Base-by-base conservation (phyloP, 1,140 invertebrate genomes). In the Drosophila pachea region DNA sequence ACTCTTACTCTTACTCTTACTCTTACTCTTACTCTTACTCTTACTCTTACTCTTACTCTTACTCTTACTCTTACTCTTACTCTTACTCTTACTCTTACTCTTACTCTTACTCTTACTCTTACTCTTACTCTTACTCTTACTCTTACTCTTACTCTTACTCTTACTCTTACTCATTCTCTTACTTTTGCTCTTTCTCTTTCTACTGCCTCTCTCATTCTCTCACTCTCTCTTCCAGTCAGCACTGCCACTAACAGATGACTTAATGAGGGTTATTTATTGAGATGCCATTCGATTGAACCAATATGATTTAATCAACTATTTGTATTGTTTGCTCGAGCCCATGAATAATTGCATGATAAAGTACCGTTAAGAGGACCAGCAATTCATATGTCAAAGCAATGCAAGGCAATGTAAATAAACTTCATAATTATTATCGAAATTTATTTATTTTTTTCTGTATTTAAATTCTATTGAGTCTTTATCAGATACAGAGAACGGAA, bases 231-330 rank as follows among this genome's bases (percentile, higher is more conserved):
- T 5, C 12, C 36, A 38, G n/a, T n/a, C n/a, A n/a, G n/a, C n/a
- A n/a, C n/a, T n/a, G n/a, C n/a, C n/a, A n/a, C n/a, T n/a, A n/a
- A n/a, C n/a, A n/a, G n/a, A n/a, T n/a, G n/a, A 3, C 22, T 22
- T 22, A 22, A 22, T 22, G 22, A 22, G 22, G 3, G 22, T 22
- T 2, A 22, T 22, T 22, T 22, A 22, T 22, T 22, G 22, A 3
- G 22, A 22, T 2, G 22, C 22, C 22, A 22, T 22, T 22, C 22
- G 22, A 22, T 7, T 43, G 1, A 43, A 43, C 6, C 40, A 43
- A 43, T 43, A 43, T 43, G 6, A 36, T 36, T 36, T 22, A 47
- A 47, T 47, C 14, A 47, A 47, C 43, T 22, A 47, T 47, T 16
- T 29, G 12, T 9, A 45, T 22, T 45, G 12, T 16, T 7, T 16